Conservation (phyloP, 2,888 invertebrate genomes). For the Margaritifera margaritifera region DNA sequence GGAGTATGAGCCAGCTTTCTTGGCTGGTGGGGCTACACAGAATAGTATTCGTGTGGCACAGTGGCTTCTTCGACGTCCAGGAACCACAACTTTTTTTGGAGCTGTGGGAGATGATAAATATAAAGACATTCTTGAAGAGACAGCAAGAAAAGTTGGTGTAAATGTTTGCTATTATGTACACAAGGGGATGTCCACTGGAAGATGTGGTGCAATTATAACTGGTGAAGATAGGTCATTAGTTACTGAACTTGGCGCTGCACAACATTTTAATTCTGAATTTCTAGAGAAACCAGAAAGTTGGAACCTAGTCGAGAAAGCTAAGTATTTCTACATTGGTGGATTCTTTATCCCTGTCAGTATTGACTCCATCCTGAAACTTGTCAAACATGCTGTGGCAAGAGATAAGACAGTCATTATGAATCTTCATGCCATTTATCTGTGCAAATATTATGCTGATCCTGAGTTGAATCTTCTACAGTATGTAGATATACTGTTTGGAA, state of each 20-base stretch:
- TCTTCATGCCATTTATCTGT: slow-evolving; percentile 95
- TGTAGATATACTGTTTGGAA: slow-evolving; percentile 95
- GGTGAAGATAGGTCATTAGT: slow-evolving; percentile 88
- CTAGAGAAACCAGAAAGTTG: slow-evolving; percentile 83
- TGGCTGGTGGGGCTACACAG: slow-evolving; percentile 97
- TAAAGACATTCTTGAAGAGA: slow-evolving; percentile 85
- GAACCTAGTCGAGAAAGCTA: slow-evolving; percentile 83
- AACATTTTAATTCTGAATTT: slow-evolving; percentile 85
- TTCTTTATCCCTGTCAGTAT: slow-evolving; percentile 97
- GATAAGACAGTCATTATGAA: slow-evolving; percentile 91
- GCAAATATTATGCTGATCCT: slow-evolving; percentile 87
- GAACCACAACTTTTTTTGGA: slow-evolving; percentile 90
- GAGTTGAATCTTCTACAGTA: slow-evolving; percentile 88
- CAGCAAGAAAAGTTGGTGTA: slow-evolving; percentile 86
- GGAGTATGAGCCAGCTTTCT: slow-evolving; percentile 78
- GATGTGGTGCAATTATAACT: slow-evolving; percentile 95
- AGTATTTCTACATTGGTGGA: slow-evolving; percentile 92
- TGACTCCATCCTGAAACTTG: slow-evolving; percentile 86
- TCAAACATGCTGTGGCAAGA: slow-evolving; percentile 82
- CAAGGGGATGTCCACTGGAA: slow-evolving; percentile 82
- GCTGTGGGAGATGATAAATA: slow-evolving; percentile 93
- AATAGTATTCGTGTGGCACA: slow-evolving; percentile 93
- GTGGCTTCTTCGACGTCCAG: slow-evolving; percentile 90
- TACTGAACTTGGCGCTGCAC: slow-evolving; percentile 96
- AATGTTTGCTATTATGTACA: slow-evolving; percentile 89